phyloP scores from a whole-genome alignment of 2,113 vertebrate genomes.

The Rhombomys opimus region DNA sequence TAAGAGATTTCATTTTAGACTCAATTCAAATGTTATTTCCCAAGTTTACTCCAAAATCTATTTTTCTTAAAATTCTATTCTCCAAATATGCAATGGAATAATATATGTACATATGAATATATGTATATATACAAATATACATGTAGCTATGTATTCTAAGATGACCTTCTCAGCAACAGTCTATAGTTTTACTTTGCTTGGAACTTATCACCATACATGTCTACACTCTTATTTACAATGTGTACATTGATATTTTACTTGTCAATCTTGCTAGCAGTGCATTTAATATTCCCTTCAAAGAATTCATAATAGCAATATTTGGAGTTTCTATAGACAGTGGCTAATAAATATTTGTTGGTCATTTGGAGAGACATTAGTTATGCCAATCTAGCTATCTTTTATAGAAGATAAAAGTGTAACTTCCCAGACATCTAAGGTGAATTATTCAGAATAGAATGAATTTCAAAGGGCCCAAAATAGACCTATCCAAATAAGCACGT shows the following conservation, averaged over 20 bases:
- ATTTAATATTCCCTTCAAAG: constrained; percentile 7
- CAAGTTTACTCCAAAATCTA: neutral
- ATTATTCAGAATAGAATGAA: constrained; percentile 38
- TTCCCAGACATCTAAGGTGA: neutral
- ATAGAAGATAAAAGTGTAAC: neutral
- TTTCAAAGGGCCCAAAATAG: neutral
- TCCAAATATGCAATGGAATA: neutral
- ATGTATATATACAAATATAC: neutral
- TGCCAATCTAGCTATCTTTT: neutral
- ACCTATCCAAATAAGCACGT: neutral
- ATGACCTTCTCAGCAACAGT: neutral
- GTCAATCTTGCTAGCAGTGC: constrained; percentile 9
- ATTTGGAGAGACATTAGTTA: constrained; percentile 15
- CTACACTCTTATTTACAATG: neutral
- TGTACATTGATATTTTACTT: neutral
- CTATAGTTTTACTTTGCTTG: neutral
- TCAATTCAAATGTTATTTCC: neutral
- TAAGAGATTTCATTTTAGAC: neutral
- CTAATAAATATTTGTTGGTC: constrained; percentile 12
- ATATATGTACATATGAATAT: neutral
- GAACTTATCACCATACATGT: neutral
- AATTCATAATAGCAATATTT: neutral
- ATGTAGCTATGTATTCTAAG: neutral
- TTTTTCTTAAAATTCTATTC: neutral
- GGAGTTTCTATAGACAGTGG: neutral